Base-by-base conservation (phyloP, 2,113 vertebrate genomes). In the Cheilinus undulatus region DNA sequence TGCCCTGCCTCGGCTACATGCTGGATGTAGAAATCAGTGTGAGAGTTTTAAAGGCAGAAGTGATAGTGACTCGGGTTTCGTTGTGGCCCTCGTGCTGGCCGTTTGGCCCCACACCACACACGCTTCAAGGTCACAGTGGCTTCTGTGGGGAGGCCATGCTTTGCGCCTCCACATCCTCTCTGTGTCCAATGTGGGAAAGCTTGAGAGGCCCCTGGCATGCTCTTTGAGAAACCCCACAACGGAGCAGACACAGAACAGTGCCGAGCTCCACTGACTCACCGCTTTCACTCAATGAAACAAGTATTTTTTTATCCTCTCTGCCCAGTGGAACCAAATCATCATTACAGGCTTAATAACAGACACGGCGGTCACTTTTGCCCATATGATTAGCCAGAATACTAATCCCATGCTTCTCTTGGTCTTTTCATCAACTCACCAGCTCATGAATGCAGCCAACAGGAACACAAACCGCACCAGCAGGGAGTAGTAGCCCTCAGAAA, bases 151-250 rank as follows among this genome's bases (percentile, higher is more conserved):
- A 91, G 73, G 72, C 82, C 86, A 70, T 69, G 73, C 70, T 82
- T 88, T 87, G 83, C 83, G 67, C 83, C 83, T 87, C 76, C 58
- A 88, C 91, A 86, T 91, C 90, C 90, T 89, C 71, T 80, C 79
- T 86, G 72, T 83, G 82, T 89, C 76, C 76, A 69, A 77, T 91
- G 92, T 90, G 92, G 92, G 81, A 77, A 85, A 53, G 79, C 78
- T 58, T 66, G 70, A 84, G 85, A 86, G 88, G 83, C 84, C 88
- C 70, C 82, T 88, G 84, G 83, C 88, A 82, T 68, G 72, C 66
- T 81, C 85, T 66, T 75, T 89, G 85, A 88, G 87, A 91, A 92
- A 88, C 87, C 79, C 91, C 87, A 88, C 86, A 83, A 88, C 12
- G 61, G 42, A 64, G 76, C 64, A 49, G 78, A 68, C 60, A 62